Evolutionary conservation across 1,140 invertebrate species (phyloP).

Genomic region (Cyrtorhinus lividipennis): DNA sequence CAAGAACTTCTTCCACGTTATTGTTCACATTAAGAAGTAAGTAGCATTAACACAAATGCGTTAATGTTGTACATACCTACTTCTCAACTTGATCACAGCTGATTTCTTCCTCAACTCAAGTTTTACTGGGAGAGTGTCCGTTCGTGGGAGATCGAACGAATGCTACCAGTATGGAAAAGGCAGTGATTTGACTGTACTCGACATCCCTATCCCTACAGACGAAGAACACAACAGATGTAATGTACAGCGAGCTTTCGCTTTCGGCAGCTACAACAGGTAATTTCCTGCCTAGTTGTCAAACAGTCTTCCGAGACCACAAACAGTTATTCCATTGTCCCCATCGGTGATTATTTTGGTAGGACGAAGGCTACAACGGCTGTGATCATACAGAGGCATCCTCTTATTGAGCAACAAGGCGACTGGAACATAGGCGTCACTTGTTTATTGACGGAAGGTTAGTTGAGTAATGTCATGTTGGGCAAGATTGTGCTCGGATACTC

Average conservation of each 20-base stretch:
- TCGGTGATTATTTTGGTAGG: too few species aligned
- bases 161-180: not conserved
- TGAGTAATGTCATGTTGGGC: too few species aligned
- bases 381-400: not conserved
- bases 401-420: not conserved
- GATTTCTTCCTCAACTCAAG: not conserved
- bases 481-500: too few species aligned
- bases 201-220: not conserved
- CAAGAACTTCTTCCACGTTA: not conserved
- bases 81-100: too few species aligned
- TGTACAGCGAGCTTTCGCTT: not conserved
- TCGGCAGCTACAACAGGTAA: not conserved
- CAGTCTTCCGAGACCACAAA: not conserved
- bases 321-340: too few species aligned
- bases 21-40: not conserved
- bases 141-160: not conserved
- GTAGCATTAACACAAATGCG: too few species aligned
- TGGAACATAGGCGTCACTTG: not conserved
- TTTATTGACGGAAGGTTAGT: not conserved
- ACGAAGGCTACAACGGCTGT: not conserved
- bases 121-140: not conserved
- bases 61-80: too few species aligned
- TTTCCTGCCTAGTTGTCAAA: too few species aligned
- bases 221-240: not conserved
- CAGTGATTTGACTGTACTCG: not conserved